Evolutionary conservation across 2,113 vertebrate species (phyloP).

Genomic region (Antechinus flavipes): DNA sequence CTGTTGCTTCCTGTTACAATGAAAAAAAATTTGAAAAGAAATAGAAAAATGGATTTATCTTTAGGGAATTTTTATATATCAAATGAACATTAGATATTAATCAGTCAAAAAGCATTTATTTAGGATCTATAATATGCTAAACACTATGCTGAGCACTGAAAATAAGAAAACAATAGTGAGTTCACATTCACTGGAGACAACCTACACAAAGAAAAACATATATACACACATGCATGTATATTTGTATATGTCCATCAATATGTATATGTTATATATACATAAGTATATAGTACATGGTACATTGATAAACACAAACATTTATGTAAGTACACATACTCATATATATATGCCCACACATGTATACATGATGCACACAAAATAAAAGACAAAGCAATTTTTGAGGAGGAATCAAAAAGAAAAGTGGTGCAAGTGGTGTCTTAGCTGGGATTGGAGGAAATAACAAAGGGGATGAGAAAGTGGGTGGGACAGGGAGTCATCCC

Average conservation of each 20-base stretch:
- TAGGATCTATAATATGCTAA: not conserved
- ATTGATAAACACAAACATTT: too few relatives aligned
- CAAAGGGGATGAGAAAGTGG: not conserved
- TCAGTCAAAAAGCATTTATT: not conserved
- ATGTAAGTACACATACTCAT: too few relatives aligned
- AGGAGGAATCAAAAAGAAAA: not conserved
- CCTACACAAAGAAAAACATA: not conserved
- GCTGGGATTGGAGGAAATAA: not conserved
- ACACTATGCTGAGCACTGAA: not conserved
- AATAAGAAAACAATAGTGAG: not conserved
- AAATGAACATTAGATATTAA: not conserved
- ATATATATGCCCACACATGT: not conserved
- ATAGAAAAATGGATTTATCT: not conserved
- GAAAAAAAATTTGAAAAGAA: slow-evolving; percentile 62
- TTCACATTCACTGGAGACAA: not conserved
- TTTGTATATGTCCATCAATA: too few relatives aligned
- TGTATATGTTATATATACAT: too few relatives aligned
- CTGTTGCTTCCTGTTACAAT: slow-evolving; percentile 89
- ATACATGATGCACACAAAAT: not conserved
- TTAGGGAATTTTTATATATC: not conserved
- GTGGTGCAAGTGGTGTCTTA: not conserved
- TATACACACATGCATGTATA: not conserved
- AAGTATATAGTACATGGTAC: too few relatives aligned
- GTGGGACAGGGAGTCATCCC: not conserved
- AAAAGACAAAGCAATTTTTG: not conserved